phyloP scores from a whole-genome alignment of 2,113 vertebrate genomes.

The Arizona elegans region DNA sequence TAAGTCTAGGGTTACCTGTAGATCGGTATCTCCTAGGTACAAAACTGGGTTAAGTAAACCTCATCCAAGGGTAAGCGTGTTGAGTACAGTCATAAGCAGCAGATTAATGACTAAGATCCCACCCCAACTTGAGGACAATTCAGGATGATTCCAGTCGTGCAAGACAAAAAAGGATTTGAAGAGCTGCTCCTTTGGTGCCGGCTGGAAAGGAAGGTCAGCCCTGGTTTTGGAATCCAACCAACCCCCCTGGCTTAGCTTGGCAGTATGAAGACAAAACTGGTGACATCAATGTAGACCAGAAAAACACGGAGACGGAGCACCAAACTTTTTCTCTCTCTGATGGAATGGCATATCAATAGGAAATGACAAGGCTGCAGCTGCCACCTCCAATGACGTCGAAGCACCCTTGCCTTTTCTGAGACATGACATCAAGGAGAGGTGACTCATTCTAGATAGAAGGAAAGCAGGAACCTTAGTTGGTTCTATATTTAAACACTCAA shows the following conservation, averaged over 20 bases:
- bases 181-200: not conserved
- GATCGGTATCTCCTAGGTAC: not conserved
- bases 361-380: constrained; percentile 22
- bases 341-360: not conserved
- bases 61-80: not conserved
- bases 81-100: not conserved
- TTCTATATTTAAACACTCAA: constrained; percentile 9
- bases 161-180: not conserved
- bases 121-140: not conserved
- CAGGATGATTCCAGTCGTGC: not conserved
- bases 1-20: not conserved
- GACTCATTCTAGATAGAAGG: constrained; percentile 34
- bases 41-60: not conserved
- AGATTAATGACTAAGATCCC: not conserved
- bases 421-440: constrained; percentile 43
- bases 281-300: fast-evolving
- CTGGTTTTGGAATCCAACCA: not conserved
- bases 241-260: not conserved
- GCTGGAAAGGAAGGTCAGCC: not conserved
- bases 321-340: not conserved
- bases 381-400: not conserved
- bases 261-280: not conserved
- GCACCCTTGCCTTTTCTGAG: not conserved
- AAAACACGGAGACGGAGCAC: not conserved
- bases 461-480: not conserved